Evolutionary conservation across 2,113 vertebrate species (phyloP).

Genomic region (Oncorhynchus gorbuscha): DNA sequence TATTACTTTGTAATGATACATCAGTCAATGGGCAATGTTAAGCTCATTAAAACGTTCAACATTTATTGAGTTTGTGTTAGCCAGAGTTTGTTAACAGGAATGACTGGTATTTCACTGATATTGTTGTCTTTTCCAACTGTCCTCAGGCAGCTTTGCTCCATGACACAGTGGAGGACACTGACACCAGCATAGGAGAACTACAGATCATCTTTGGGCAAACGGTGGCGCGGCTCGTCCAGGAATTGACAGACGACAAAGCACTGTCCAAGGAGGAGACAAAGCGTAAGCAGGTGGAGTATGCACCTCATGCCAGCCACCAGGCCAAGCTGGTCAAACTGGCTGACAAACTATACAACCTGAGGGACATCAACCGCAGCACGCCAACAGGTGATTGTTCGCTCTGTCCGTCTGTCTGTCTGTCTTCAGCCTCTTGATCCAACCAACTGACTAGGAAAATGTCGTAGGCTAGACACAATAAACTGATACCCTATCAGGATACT

Average conservation of each 20-base stretch:
- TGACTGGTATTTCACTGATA: no score
- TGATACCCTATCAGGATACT: no score
- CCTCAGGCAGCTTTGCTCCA: constrained; percentile 89
- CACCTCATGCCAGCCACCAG: constrained; percentile 72
- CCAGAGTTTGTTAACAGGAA: no score
- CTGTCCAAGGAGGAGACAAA: constrained; percentile 83
- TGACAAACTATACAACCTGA: constrained; percentile 90
- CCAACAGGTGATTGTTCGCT: constrained; percentile 73
- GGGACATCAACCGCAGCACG: constrained; percentile 84
- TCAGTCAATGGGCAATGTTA: no score
- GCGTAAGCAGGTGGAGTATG: constrained; percentile 79
- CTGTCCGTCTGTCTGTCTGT: background rate
- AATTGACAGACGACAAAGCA: constrained; percentile 86
- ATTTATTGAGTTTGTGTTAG: no score
- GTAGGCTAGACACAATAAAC: no score
- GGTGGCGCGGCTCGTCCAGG: constrained; percentile 82
- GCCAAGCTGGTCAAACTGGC: constrained; percentile 90
- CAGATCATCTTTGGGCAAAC: constrained; percentile 77
- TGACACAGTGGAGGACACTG: constrained; percentile 92
- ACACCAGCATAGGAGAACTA: constrained; percentile 81
- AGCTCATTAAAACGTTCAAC: no score
- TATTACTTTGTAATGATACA: no score
- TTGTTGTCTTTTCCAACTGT: no score
- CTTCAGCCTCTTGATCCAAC: background rate
- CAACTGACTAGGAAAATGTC: no score